Evolutionary conservation across 2,113 vertebrate species (phyloP).

Genomic region (Phoenicopterus ruber): DNA sequence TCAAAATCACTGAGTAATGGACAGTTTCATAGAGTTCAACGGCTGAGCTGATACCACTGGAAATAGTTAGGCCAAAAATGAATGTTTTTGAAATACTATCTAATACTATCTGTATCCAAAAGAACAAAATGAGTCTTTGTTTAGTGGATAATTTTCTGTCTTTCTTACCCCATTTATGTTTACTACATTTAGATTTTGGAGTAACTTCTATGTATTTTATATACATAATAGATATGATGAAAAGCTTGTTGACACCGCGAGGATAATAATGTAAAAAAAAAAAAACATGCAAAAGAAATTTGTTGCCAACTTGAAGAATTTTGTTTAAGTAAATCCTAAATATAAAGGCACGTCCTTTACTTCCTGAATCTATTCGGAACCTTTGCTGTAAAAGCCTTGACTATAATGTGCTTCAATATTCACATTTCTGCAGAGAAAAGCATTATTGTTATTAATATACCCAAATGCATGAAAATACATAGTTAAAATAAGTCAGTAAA

Average conservation of each 20-base stretch:
- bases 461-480: neutral
- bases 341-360: neutral
- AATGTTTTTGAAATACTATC: neutral
- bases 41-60: neutral
- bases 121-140: neutral
- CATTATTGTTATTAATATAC: neutral
- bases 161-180: neutral
- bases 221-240: neutral
- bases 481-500: neutral
- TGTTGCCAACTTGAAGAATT: neutral
- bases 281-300: neutral
- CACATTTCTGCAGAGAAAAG: slow-evolving; percentile 16
- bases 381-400: neutral
- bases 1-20: neutral
- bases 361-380: neutral
- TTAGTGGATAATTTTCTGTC: neutral
- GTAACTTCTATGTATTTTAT: neutral
- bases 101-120: neutral
- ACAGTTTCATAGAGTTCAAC: neutral
- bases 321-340: neutral
- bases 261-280: neutral
- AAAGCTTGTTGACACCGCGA: neutral
- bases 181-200: neutral
- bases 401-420: neutral
- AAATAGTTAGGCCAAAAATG: neutral